These are phyloP conservation scores for Myotis myotis DNA, from an alignment of 2,797 vertebrate species.

Conservation along the genomic window DNA sequence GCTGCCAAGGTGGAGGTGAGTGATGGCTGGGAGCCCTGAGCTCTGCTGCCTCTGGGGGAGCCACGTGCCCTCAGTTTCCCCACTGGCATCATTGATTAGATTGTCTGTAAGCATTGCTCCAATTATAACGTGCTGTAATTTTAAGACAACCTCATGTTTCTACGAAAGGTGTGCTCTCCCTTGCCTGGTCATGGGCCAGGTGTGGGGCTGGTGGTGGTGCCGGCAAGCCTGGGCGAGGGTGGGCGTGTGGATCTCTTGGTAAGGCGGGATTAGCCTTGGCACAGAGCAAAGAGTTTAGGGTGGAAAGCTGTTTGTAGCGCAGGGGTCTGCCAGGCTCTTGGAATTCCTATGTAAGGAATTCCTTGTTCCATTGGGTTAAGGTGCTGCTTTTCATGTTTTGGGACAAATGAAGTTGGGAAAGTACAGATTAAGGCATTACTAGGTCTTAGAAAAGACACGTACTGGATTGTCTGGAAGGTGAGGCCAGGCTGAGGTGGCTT, in stretches of 20 bases:
- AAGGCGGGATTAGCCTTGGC: neutral
- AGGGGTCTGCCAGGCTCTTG: neutral
- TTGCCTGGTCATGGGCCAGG: neutral
- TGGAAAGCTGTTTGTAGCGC: neutral
- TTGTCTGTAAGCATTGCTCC: neutral
- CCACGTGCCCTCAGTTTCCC: neutral
- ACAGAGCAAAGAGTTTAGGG: neutral
- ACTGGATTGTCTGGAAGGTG: neutral
- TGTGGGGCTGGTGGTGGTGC: neutral
- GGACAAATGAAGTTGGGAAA: neutral
- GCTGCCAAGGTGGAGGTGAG: too few relatives aligned
- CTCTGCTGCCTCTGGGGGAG: neutral
- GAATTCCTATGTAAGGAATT: neutral
- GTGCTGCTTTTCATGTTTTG: neutral
- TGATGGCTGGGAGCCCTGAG: neutral
- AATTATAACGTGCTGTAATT: neutral
- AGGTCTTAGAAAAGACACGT: neutral
- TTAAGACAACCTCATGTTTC: neutral
- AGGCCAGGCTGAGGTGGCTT: neutral
- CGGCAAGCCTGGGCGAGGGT: neutral
- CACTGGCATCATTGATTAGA: neutral
- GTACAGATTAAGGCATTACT: neutral
- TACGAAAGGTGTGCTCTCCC: neutral
- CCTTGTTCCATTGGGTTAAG: neutral
- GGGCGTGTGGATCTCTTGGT: neutral